Evolutionary conservation across 2,888 invertebrate genomes (phyloP), one percentile per base, ranked within the genome.

Genomic region (Chalcis sispes): DNA sequence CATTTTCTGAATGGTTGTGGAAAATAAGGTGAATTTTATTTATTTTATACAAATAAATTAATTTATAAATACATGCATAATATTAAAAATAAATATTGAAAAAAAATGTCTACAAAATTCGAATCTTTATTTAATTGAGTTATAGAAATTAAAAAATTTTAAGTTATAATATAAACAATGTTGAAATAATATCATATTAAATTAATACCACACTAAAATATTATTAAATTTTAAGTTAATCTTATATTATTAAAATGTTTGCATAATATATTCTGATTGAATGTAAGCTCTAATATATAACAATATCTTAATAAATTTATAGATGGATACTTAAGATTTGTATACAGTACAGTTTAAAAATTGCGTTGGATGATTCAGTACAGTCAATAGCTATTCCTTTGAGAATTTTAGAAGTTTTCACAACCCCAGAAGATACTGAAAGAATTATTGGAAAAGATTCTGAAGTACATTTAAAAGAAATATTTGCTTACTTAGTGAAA

Each of bases 401-500:
- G 77, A 91, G 95, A 82, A 93, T 95, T 90, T 89, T 97, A 83
- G 95, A 96, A 86, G 92, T 94, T 29, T 95, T 94, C 83, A 93
- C 95, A 10, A 77, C 90, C 89, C 65, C 89, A 88, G 79, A 89
- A 85, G 64, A 88, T 86, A 66, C 89, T 85, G 81, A 85, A 85
- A 69, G 87, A 46, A 74, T 89, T 7, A 64, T 82, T 13, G 72
- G 42, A 3, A 79, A 71, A 0, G 79, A 82, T 8, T 75, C 78
- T 56, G 79, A 90, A 86, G 65, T 88, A 88, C 80, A 92, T 67
- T 76, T 88, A 40, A 83, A 84, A 58, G 83, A 80, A 69, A 84
- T 88, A 65, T 87, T 87, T 79, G 79, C 81, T 15, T 87, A 88
- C 77, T 81, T 89, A 73, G 83, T 88, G 18, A 83, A 83, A 27